These are phyloP conservation scores for Dicycla oo DNA, from an alignment of 2,888 invertebrate species.

Conservation along the genomic window DNA sequence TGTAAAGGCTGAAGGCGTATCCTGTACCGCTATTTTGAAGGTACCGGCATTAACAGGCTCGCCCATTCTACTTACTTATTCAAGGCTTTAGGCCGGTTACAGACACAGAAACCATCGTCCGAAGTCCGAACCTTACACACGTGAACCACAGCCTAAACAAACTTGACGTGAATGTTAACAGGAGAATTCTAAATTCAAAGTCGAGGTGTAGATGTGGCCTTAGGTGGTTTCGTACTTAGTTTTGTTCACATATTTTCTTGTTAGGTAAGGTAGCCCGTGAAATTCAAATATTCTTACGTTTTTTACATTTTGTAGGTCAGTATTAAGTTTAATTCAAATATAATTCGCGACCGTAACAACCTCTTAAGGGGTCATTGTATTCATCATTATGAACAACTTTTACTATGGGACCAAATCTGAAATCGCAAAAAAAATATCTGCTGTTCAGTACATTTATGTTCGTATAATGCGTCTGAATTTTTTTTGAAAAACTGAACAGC, in stretches of 20 bases:
- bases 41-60: slow-evolving; percentile 61
- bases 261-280: slow-evolving; percentile 29
- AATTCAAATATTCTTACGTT: too few species aligned
- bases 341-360: too few species aligned
- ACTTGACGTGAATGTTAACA: slow-evolving; percentile 63
- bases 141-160: slow-evolving; percentile 63
- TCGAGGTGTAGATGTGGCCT: slow-evolving; percentile 35
- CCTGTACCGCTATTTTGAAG: slow-evolving; percentile 55
- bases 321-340: too few species aligned
- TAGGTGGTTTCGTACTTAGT: slow-evolving; percentile 18
- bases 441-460: too few species aligned
- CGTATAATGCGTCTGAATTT: too few species aligned
- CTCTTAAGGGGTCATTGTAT: too few species aligned
- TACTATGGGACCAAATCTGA: too few species aligned
- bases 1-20: slow-evolving; percentile 60
- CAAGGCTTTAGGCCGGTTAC: slow-evolving; percentile 65
- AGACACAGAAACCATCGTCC: slow-evolving; percentile 64
- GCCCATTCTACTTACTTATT: slow-evolving; percentile 68
- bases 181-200: slow-evolving; percentile 50
- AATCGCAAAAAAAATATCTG: too few species aligned
- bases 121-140: slow-evolving; percentile 46
- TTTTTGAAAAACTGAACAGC: too few species aligned
- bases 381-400: too few species aligned
- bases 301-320: too few species aligned
- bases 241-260: slow-evolving; percentile 47